Evolutionary conservation across 2,888 invertebrate species (phyloP).

Genomic region (Acanthosepion pharaonis): DNA sequence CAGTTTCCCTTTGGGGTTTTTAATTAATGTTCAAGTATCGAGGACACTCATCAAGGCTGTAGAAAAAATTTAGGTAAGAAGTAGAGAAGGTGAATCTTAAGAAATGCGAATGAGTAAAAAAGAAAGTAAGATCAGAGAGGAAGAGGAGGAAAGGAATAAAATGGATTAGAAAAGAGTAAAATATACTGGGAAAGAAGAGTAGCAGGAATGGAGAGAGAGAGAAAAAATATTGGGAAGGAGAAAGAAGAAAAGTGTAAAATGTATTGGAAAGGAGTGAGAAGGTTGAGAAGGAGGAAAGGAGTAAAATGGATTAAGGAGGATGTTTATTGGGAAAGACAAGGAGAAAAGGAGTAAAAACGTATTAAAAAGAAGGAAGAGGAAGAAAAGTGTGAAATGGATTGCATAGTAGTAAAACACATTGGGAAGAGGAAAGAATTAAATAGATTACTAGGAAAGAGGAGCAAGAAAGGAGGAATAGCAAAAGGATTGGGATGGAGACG

Average conservation of each 20-base stretch:
- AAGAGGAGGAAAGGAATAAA: neutral
- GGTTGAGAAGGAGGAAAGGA: too few species aligned
- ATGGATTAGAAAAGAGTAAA: neutral
- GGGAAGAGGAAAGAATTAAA: too few species aligned
- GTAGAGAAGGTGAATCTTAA: neutral
- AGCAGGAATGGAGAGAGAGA: neutral
- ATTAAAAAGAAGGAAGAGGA: too few species aligned
- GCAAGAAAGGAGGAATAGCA: neutral
- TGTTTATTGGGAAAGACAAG: neutral
- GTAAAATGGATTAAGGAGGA: neutral
- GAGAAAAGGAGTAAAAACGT: too few species aligned
- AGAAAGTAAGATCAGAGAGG: neutral
- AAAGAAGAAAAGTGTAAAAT: neutral
- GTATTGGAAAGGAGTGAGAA: too few species aligned
- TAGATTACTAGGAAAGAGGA: neutral
- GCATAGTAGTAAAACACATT: too few species aligned
- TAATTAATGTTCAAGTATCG: neutral
- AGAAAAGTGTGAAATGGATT: too few species aligned
- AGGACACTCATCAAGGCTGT: neutral
- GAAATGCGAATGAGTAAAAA: neutral
- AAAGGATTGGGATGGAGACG: neutral
- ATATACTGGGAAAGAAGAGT: neutral
- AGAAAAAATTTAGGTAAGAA: neutral
- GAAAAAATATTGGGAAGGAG: neutral
- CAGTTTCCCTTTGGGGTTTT: neutral